Base-by-base conservation (phyloP, 2,888 invertebrate species). In the Drosophila neutralis region DNA sequence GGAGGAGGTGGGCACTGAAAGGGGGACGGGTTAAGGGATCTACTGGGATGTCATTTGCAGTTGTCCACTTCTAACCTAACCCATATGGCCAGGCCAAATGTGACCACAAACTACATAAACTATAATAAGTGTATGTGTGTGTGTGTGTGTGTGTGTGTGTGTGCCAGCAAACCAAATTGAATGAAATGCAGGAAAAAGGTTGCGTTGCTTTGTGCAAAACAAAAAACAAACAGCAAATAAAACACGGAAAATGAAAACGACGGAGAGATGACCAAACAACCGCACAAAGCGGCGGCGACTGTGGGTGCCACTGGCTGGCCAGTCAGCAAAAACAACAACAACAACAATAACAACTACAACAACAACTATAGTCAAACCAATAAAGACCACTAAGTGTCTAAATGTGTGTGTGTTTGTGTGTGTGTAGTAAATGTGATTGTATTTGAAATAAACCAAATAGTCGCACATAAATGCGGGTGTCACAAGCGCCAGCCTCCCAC, bases 301-400 rank as follows among this genome's bases (percentile, higher is more conserved):
- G 83, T 80, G 85, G 90, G 90, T 83, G 87, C 89, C 69, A 68
- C 71, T 72, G 74, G 51, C 71, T 70, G 74, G 51, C 65, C 56
- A 73, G 86, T 72, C 80, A 68, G 48, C 42, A 51, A 8, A 35
- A 53, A 35, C 21, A 45, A 31, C 45, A 65, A 53, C 52, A 51
- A 35, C 58, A 57, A 31, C 49, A 61, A 64, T 51, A 69, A 29
- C 64, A 60, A 42, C 65, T 61, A 57, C 63, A 58, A 52, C 66
- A 56, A 63, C 69, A 63, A 60, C 62, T 61, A 59, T 66, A 73
- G 62, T 52, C 87, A 74, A 80, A 82, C 90, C 86, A 87, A 86
- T 90, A 86, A 90, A 89, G 90, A 89, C 91, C 90, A 90, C 89
- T 90, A 86, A 90, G 86, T 87, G 90, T 87, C 88, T 66, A 69